Evolutionary conservation across 2,113 vertebrate genomes (phyloP), one percentile per base, ranked within the genome.

Genomic region (Larimichthys crocea): DNA sequence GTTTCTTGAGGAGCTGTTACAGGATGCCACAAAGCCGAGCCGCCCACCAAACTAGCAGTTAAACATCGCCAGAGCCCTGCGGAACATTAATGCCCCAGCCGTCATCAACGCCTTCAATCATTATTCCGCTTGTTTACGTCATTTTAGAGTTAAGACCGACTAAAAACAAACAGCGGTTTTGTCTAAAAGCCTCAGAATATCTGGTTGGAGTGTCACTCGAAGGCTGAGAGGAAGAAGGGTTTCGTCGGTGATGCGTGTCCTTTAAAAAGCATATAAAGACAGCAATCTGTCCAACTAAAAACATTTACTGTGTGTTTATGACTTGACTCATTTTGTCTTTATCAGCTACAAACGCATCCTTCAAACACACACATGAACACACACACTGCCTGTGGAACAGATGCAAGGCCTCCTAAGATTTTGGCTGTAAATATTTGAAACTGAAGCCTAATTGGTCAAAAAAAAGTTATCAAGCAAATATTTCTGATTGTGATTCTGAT

Each of bases 61-160:
- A 77, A 82, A 82, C 87, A 79, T 76, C 69, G 72, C 76, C 90
- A 89, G 81, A 78, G 57, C 69, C 81, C 81, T 74, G 87, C 55
- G 80, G 83, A 86, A 85, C 88, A 86, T 76, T 86, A 89, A 86
- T 87, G 68, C 59, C 72, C 67, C 56, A 22, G 68, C 82, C 48
- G 35, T 90, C 89, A 85, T 91, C 89, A 87, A 88, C 84, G 62
- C 86, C 81, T 89, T 90, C 84, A 88, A 91, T 90, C 84, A 81
- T 68, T 56, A 76, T 76, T 84, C 79, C 56, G 57, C 70, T 74
- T 86, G 81, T 93, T 88, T 89, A 80, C 83, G 74, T 91, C 85
- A 67, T 90, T 89, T 80, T 19, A 57, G 72, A 71, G 83, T 57
- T 79, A 81, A 82, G 59, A 69, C 76, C 9, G 74, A 73, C 76